A percentile compares a stretch with the other conserved stretches of the same genome.
These are phyloP conservation scores for Miniopterus natalensis DNA, from an alignment of 2,113 vertebrate species.

Conservation along the genomic window DNA sequence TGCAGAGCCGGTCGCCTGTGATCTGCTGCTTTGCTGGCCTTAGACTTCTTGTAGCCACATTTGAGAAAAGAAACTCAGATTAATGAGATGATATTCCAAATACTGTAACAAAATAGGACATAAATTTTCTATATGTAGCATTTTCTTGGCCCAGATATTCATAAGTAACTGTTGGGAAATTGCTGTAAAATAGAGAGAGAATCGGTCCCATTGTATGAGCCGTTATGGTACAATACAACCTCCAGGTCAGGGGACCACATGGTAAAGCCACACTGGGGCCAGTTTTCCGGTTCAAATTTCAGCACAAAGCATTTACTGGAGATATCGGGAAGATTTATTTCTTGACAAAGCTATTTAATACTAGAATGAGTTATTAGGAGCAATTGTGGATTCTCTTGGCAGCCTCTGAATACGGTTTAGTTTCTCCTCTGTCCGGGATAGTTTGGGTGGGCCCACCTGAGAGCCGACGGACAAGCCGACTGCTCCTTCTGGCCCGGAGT, in stretches of 20 bases:
- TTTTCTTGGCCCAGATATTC: conserved; percentile 70
- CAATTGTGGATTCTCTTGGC: conserved; percentile 68
- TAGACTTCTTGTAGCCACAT: conserved; percentile 32
- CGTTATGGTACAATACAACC: conserved; percentile 10
- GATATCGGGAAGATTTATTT: conserved; percentile 72
- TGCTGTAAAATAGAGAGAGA: conserved; percentile 53
- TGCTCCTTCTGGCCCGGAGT: neutral
- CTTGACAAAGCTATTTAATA: conserved; percentile 72
- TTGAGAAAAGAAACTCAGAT: conserved; percentile 69
- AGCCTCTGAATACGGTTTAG: conserved; percentile 4
- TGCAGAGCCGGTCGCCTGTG: neutral
- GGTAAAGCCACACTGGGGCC: conserved; percentile 64
- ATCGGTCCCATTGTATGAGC: conserved; percentile 52
- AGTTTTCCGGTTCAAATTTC: conserved; percentile 73
- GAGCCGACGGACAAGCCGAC: neutral
- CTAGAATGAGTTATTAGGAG: conserved; percentile 73
- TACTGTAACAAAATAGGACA: conserved; percentile 64
- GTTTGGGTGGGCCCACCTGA: conserved; percentile 42
- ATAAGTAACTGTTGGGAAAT: conserved; percentile 65
- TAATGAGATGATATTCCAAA: conserved; percentile 73
- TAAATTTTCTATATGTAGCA: conserved; percentile 70
- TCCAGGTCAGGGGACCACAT: conserved; percentile 54
- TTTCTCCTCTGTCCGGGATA: neutral
- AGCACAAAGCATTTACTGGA: conserved; percentile 74
- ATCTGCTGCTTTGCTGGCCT: conserved; percentile 5